These are phyloP conservation scores for Caenorhabditis briggsae DNA, from an alignment of 1,140 invertebrate species.

Conservation along the genomic window DNA sequence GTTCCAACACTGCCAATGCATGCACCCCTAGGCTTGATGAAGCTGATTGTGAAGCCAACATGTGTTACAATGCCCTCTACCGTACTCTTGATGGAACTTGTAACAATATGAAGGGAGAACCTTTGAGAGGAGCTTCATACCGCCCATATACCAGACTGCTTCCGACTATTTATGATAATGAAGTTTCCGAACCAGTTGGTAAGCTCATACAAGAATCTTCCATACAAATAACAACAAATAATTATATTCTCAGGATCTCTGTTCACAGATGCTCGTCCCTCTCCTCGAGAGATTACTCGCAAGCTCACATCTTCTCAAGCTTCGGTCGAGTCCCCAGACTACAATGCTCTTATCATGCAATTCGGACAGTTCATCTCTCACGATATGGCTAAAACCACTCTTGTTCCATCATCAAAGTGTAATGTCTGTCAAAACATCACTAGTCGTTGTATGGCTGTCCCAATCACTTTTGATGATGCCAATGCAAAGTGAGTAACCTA, in stretches of 20 bases:
- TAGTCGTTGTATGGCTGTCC: slow-evolving; percentile 75
- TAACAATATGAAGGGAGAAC: slow-evolving; percentile 72
- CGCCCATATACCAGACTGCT: slow-evolving; percentile 75
- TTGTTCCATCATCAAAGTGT: slow-evolving; percentile 77
- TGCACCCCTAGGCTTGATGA: slow-evolving; percentile 77
- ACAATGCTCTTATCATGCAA: slow-evolving; percentile 77
- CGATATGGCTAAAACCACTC: slow-evolving; percentile 75
- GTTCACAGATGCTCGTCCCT: slow-evolving; percentile 69
- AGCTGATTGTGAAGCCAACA: slow-evolving; percentile 74
- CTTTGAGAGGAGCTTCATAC: slow-evolving; percentile 75
- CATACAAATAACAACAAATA: not conserved
- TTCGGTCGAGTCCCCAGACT: slow-evolving; percentile 70
- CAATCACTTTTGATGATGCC: slow-evolving; percentile 69
- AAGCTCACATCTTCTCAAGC: slow-evolving; percentile 73
- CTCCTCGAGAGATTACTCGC: slow-evolving; percentile 72
- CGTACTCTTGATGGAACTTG: slow-evolving; percentile 76
- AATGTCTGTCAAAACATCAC: slow-evolving; percentile 78
- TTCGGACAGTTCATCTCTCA: slow-evolving; percentile 78
- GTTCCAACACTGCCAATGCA: slow-evolving; percentile 76
- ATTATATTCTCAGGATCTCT: slow-evolving; percentile 42
- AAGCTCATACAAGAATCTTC: slow-evolving; percentile 65
- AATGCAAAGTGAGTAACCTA: slow-evolving; percentile 68
- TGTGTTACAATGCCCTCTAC: slow-evolving; percentile 63
- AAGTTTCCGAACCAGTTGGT: slow-evolving; percentile 77
- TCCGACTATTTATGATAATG: slow-evolving; percentile 76